Base-by-base conservation (phyloP, 2,113 vertebrate species). In the Siniperca knerii region DNA sequence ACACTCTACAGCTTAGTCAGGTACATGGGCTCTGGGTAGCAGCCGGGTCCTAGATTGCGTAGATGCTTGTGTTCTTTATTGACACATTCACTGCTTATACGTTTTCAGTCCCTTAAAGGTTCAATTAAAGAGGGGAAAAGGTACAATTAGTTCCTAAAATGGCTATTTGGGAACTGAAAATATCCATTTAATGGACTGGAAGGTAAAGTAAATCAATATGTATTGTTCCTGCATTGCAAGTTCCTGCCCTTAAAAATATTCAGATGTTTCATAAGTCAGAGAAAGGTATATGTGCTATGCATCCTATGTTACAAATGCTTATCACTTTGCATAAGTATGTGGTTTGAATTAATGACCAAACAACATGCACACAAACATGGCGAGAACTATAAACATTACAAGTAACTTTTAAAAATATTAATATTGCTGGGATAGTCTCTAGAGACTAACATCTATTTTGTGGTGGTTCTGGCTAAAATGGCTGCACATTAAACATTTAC, bases 261-360 rank as follows among this genome's bases (percentile, higher is more conserved):
- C 6, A 16, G 16, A 77, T 25, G 48, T 71, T 77, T 23, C 25
- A 21, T 15, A 40, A 67, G 20, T 46, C 21, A 55, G 60, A 80
- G 48, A 64, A 52, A 16, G 4, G 8, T 66, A 35, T 18, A 9
- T 33, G 4, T 48, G 46, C 4, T 4, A 21, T 61, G 1, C 21
- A 65, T 35, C 2, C 21, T 44, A 23, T 21, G 6, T 40, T 50
- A 23, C 21, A 54, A 40, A 57, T 50, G 21, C 20, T 13, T 44
- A 6, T 50, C 64, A 61, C 21, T 25, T 72, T 7, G n/a, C 29
- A 42, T 29, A 2, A 21, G 1, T 20, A 16, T 57, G 40, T 58
- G n/a, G 46, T 44, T 70, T 61, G 37, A 77, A 67, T 67, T 50
- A 37, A 20, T 75, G 46, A 57, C 50, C 40, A 61, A 23, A 54